Base-by-base conservation (phyloP, 2,113 vertebrate genomes). In the Corapipo altera region DNA sequence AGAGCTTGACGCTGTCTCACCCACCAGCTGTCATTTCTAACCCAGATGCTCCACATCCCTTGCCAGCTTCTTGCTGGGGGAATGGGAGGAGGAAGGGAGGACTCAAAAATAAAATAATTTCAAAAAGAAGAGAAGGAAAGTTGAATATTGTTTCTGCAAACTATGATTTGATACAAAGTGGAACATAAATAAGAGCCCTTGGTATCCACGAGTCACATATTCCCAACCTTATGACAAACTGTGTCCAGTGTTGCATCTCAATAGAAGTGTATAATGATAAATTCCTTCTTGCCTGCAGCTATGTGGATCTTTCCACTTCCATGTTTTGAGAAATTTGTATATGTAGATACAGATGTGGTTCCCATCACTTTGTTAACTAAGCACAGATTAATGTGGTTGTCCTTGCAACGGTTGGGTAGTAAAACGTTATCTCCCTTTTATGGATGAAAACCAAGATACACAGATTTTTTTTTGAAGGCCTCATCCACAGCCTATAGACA, bases 1-100 rank as follows among this genome's bases (percentile, higher is more conserved):
- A 93, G 72, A 62, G 30, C 33, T 54, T 71, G 69, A 71, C 0
- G 9, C 66, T 86, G 76, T 92, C 75, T 96, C 64, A 90, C 78
- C 91, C 89, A 73, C 46, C 51, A 84, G 65, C 89, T 96, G 85
- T 91, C 78, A 51, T 86, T 90, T 67, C 32, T 15, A 92, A 41
- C n/a, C 85, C 88, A 94, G 79, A 91, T 94, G 82, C 92, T 91
- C 55, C 21, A 55, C 8, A 23, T 81, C 48, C 72, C 79, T 78
- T 88, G 88, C 48, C 85, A 92, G 79, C 37, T 95, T 81, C 79
- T 92, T 83, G 55, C 76, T 86, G 79, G 41, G 48, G 33, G 39
- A 12, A 35, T 64, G 61, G 46, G 49, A 81, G 33, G 57, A 93
- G 32, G n/a, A 73, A 70, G 27, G 37, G 51, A 43, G n/a, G 26